Percentiles rank a stretch among this genome's conserved stretches.
Conservation (phyloP, 2,888 invertebrate species). For the Conus canariensis region DNA sequence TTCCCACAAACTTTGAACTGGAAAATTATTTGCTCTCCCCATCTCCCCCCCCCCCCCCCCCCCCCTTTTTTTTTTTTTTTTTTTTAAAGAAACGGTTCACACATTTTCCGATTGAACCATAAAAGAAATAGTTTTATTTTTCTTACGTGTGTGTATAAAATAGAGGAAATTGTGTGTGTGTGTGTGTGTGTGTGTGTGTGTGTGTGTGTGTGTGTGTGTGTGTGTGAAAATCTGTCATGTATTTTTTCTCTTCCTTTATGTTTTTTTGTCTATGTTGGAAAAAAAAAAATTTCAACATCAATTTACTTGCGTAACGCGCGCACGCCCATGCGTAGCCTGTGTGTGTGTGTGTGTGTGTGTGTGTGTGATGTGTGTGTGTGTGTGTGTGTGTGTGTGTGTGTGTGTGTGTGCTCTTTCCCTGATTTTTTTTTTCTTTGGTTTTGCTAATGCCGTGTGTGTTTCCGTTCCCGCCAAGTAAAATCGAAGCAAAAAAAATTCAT, state of each 20-base stretch:
- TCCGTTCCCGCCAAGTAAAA: too few relatives aligned
- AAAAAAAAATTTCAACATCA: neutral
- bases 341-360: constrained; percentile 8
- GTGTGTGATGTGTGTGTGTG: constrained; percentile 16
- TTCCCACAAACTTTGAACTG: too few relatives aligned
- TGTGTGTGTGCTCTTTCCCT: neutral
- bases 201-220: constrained; percentile 5
- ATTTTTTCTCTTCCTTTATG: neutral
- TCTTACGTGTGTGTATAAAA: too few relatives aligned
- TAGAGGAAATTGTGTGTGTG: neutral
- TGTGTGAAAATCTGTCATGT: neutral
- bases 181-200: neutral
- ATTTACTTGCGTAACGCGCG: too few relatives aligned
- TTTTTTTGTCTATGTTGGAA: neutral
- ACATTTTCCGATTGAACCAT: too few relatives aligned
- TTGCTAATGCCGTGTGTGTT: too few relatives aligned
- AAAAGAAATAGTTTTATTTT: too few relatives aligned
- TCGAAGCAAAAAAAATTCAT: too few relatives aligned
- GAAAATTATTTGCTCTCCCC: too few relatives aligned
- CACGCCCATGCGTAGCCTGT: neutral
- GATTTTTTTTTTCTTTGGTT: neutral
- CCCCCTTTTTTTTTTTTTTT: too few relatives aligned
- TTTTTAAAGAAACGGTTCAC: too few relatives aligned
- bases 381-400: constrained; percentile 13
- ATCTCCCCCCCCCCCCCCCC: too few relatives aligned